phyloP scores from a whole-genome alignment of 2,888 invertebrate species.

The Apodemia duryi region DNA sequence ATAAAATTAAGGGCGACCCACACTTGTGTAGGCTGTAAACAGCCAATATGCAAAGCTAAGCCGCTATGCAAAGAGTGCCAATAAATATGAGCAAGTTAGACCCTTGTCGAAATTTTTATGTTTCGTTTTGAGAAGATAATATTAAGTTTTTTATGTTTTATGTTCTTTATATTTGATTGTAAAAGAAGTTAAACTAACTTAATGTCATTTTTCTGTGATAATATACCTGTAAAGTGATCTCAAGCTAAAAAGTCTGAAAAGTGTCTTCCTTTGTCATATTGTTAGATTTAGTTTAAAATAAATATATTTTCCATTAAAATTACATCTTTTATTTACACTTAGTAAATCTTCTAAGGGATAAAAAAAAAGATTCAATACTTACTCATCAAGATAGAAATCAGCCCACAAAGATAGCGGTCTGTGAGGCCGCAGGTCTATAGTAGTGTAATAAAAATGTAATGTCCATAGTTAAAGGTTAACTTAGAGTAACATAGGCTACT shows the following conservation, averaged over 20 bases:
- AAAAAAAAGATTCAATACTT: background rate
- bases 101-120: background rate
- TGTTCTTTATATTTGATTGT: too few relatives aligned
- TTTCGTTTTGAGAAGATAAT: background rate
- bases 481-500: too few relatives aligned
- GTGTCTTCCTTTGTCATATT: too few relatives aligned
- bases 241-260: too few relatives aligned
- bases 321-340: constrained; percentile 1
- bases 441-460: background rate
- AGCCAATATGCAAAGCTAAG: constrained; percentile 14
- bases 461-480: constrained; percentile 12
- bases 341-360: background rate
- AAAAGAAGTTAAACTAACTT: too few relatives aligned
- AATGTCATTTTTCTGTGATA: too few relatives aligned
- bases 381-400: constrained; percentile 4
- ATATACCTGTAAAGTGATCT: too few relatives aligned
- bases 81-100: background rate
- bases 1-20: constrained; percentile 12
- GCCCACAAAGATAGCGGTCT: background rate
- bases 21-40: constrained; percentile 15
- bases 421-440: background rate
- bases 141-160: too few relatives aligned
- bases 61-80: constrained; percentile 14
- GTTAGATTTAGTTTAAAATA: too few relatives aligned
- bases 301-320: too few relatives aligned